Evolutionary conservation across 2,113 vertebrate genomes (phyloP), one percentile per base, ranked within the genome.

Genomic region (Haemorhous mexicanus): DNA sequence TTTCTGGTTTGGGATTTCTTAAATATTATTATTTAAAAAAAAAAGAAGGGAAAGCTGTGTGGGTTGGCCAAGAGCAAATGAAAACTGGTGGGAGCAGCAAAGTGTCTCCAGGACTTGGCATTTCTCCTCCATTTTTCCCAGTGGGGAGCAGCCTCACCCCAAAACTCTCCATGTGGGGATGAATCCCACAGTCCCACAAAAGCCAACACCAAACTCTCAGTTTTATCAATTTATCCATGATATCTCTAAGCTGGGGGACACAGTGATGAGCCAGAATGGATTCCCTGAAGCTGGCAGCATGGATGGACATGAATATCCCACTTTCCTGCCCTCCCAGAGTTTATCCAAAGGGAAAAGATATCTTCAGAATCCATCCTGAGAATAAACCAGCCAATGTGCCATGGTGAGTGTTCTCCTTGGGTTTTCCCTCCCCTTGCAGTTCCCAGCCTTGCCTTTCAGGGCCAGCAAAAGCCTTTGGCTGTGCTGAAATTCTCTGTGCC

Each of bases 391-490:
- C 23, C 1, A 5, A 9, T 19, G 46, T 4, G 12, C 41, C 2
- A 2, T 1, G 0, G 7, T 7, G 50, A 20, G 8, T 0, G 5
- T 5, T 50, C 20, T 62, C 53, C 55, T 39, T 2, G 4, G 2
- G 18, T 58, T 67, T 50, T 11, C 13, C 72, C 46, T 62, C 72
- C 23, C 0, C 9, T 17, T 93, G 94, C 84, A 81, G 44, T 91
- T 95, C 95, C 92, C 84, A 78, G 35, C 30, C 4, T 66, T 41
- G 85, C 93, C 90, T 82, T 82, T 47, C 78, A 93, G 95, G 56
- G 90, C 81, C 95, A 95, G 87, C 87, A 94, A 47, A 95, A 61
- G 44, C 91, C 67, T 85, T 81, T 9, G 11, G 61, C 84, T 93
- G 73, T 3, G 53, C 76, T 23, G 50, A 32, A 44, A 5, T 32